phyloP scores from a whole-genome alignment of 2,888 invertebrate species.

The Acutogordius australiensis region DNA sequence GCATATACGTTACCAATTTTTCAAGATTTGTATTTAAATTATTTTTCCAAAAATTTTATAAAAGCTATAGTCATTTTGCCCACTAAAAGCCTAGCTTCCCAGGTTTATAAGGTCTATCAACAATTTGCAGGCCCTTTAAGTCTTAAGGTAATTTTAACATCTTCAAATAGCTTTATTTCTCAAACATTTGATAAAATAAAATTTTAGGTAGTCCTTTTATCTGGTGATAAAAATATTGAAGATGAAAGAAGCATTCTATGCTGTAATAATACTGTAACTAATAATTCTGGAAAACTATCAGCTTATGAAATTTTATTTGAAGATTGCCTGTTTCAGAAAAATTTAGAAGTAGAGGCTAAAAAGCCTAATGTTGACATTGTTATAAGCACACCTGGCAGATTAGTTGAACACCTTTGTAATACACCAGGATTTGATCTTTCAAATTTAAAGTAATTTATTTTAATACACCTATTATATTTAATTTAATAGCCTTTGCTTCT shows the following conservation, averaged over 20 bases:
- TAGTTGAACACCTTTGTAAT: background rate
- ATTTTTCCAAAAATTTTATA: background rate
- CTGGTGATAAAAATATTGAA: constrained; percentile 8
- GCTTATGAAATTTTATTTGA: too few species aligned
- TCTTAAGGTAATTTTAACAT: background rate
- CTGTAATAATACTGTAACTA: background rate
- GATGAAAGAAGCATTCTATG: background rate
- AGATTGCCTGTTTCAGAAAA: too few species aligned
- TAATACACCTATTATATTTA: too few species aligned
- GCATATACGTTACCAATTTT: constrained; percentile 9
- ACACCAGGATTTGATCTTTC: background rate
- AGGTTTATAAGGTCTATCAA: background rate
- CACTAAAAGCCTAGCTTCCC: constrained; percentile 4
- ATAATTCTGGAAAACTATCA: too few species aligned
- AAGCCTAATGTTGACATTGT: background rate
- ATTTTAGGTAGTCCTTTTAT: background rate
- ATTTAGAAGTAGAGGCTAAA: background rate
- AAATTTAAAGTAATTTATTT: background rate
- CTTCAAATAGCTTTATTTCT: too few species aligned
- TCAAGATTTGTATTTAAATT: background rate
- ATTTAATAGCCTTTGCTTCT: too few species aligned
- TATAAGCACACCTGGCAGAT: background rate
- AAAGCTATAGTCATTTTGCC: constrained; percentile 8
- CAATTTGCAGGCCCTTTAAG: background rate
- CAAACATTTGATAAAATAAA: too few species aligned